Evolutionary conservation across 2,888 invertebrate genomes (phyloP).

Genomic region (Rotaria magnacalcarata): DNA sequence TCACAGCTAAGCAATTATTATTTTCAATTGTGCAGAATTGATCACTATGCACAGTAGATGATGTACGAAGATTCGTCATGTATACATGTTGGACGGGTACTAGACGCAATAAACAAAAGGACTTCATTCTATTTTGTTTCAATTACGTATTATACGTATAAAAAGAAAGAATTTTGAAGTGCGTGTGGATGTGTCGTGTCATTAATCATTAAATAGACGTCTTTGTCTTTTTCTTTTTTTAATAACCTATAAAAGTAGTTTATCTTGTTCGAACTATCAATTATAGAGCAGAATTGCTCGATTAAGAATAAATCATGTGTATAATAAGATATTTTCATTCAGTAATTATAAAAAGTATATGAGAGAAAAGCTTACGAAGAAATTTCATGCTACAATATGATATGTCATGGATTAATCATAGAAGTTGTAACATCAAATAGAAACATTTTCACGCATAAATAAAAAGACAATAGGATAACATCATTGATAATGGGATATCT

Average conservation of each 20-base stretch:
- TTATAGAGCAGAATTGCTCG: neutral
- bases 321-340: neutral
- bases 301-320: neutral
- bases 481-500: neutral
- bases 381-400: neutral
- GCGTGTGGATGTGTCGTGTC: neutral
- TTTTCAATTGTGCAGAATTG: neutral
- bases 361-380: neutral
- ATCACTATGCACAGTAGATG: neutral
- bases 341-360: too few species aligned
- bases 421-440: neutral
- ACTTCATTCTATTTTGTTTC: too few species aligned
- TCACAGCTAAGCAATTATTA: neutral
- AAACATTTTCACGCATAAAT: neutral
- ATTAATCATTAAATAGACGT: neutral
- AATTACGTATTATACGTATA: too few species aligned
- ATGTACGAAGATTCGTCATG: neutral
- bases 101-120: neutral
- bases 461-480: neutral
- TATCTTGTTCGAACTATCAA: neutral
- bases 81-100: neutral
- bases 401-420: neutral
- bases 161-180: too few species aligned
- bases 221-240: neutral
- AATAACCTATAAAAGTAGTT: neutral